Percentiles rank a stretch among this genome's conserved stretches.
Conservation (phyloP, 2,888 invertebrate species). For the Lypha dubia region DNA sequence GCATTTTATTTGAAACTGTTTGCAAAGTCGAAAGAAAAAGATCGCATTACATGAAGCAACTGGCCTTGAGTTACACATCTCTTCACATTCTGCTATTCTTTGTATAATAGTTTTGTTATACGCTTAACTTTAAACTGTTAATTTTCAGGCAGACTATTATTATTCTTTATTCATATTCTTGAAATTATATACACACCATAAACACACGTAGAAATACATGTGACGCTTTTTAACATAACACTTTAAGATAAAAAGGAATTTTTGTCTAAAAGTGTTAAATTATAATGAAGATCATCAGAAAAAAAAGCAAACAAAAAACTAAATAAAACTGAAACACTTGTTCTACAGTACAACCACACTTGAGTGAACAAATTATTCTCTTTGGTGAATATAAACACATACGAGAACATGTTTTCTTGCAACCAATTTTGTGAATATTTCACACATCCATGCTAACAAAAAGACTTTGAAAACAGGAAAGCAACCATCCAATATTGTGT, state of each 20-base stretch:
- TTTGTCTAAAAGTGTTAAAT: conserved; percentile 64
- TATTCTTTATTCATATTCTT: conserved; percentile 26
- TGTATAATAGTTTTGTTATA: conserved; percentile 1
- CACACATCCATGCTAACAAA: background rate
- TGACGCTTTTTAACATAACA: conserved; percentile 23
- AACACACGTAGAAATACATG: background rate
- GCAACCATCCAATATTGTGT: conserved; percentile 26
- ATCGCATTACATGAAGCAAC: background rate
- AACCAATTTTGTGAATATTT: conserved; percentile 47
- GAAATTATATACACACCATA: background rate
- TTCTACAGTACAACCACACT: conserved; percentile 49
- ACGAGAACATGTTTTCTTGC: background rate
- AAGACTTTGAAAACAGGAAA: background rate
- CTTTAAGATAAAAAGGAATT: conserved; percentile 63
- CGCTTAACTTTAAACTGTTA: conserved; percentile 28
- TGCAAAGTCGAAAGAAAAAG: background rate
- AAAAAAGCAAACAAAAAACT: background rate
- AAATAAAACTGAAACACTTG: conserved; percentile 58
- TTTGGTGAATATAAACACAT: too few relatives aligned
- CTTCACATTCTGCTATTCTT: background rate
- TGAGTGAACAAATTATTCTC: conserved; percentile 41
- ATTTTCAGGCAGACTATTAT: conserved; percentile 35
- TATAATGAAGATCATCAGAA: conserved; percentile 68
- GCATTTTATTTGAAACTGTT: too few relatives aligned
- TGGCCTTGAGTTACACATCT: background rate